Evolutionary conservation across 1,140 invertebrate genomes (phyloP).

Genomic region (Anoplolepis gracilipes): DNA sequence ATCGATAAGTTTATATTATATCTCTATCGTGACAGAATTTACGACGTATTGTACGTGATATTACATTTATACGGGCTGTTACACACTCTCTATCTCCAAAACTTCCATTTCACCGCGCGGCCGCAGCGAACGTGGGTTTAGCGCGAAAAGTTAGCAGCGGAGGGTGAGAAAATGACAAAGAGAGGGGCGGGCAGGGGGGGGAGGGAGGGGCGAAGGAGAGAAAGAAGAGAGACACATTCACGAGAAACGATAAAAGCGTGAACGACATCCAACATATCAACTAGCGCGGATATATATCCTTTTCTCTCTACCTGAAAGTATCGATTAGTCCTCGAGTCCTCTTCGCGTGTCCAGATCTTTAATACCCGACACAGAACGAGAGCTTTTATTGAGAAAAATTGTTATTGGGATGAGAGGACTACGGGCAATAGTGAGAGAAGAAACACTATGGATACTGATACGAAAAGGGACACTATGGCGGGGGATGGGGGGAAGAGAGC

Average conservation of each 20-base stretch:
- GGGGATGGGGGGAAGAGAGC: no score
- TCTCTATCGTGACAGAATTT: conserved; percentile 80
- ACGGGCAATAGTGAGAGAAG: neutral
- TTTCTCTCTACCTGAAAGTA: neutral
- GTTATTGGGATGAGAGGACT: neutral
- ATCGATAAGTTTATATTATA: conserved; percentile 84
- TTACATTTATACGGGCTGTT: conserved; percentile 84
- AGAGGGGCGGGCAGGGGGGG: conserved; percentile 20
- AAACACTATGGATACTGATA: neutral
- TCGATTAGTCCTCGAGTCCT: conserved; percentile 19
- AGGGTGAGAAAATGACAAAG: neutral
- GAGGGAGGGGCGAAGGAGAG: conserved; percentile 18
- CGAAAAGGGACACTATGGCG: neutral
- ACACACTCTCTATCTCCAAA: conserved; percentile 79
- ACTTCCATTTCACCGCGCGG: conserved; percentile 78
- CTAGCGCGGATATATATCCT: neutral
- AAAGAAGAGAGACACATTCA: neutral
- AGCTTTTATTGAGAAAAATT: conserved; percentile 44
- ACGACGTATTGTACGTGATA: conserved; percentile 82
- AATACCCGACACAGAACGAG: neutral
- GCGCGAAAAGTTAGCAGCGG: conserved; percentile 13
- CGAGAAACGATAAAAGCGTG: neutral
- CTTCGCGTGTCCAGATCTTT: neutral
- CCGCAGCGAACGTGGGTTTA: conserved; percentile 75
- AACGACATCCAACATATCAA: conserved; percentile 5